Base-by-base conservation (phyloP, 2,113 vertebrate species). In the Engraulis encrasicolus region DNA sequence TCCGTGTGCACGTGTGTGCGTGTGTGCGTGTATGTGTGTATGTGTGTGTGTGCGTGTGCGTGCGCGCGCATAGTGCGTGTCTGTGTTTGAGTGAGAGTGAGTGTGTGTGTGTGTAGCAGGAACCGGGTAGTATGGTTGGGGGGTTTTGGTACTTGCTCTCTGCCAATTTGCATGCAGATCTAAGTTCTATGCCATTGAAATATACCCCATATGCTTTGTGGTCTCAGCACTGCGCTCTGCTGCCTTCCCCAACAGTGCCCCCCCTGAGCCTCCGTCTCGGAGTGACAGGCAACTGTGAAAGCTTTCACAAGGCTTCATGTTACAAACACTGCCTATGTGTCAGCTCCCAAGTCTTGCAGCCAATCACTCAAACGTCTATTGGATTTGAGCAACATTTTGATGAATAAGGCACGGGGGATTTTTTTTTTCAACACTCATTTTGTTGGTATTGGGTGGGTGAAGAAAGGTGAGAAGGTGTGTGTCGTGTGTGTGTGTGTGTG, bases 381-480 rank as follows among this genome's bases (percentile, higher is more conserved):
- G 27, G 23, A 71, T 71, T 71, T 71, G 17, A 71, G 34, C 31
- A 71, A 71, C 12, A 17, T 71, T 34, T 71, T 71, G 61, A 71
- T 31, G 31, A 71, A 71, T 71, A 11, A 27, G 27, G 27, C 11
- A 71, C 27, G 11, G 61, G 15, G 27, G 17, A 14, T 71, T 27
- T 71, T 71, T 71, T 71, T 27, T 71, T 71, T 71, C 40, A 71
- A 71, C 61, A 71, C 61, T 71, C 15, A 71, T 71, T 71, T 71
- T 14, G 34, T 34, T 71, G 27, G 61, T 34, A n/a, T n/a, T n/a
- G n/a, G n/a, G 27, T 27, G 61, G 61, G 61, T 4, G 2, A 14
- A 27, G 61, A 71, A 71, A 71, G 61, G 61, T 34, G 27, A 71
- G 61, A 34, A 31, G 61, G 31, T 71, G 15, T 12, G 6, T 23